Base-by-base conservation (phyloP, 2,113 vertebrate species). In the Neotragus moschatus region DNA sequence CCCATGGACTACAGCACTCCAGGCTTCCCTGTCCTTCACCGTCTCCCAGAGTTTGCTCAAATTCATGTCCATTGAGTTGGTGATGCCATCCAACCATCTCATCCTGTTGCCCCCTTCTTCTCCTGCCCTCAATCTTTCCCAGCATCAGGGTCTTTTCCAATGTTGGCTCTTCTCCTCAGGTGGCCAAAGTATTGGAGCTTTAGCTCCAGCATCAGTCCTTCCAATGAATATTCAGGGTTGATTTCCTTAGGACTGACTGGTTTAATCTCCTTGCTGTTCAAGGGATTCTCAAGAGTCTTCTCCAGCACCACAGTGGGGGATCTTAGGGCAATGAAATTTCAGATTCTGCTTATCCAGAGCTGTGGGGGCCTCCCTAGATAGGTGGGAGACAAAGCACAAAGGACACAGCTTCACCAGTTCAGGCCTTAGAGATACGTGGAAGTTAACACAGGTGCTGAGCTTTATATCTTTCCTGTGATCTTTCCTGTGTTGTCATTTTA, bases 341-440 rank as follows among this genome's bases (percentile, higher is more conserved):
- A 36, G 51, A 56, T 11, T 36, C n/a, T 30, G 11, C 30, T 82
- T 28, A 55, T 7, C 23, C 96, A 80, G 51, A 25, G 30, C 61
- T 51, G 19, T 12, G 43, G 53, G 45, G 56, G 43, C 70, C 39
- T 30, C 86, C 28, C 8, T 43, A n/a, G 49, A 36, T 36, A 6
- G 0, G 0, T 5, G 25, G 84, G 17, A 73, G 47, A 28, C 0
- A 1, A 60, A 60, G 49, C 58, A 60, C 13, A 9, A 2, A 53
- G 36, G 39, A 39, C 1, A 6, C 33, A 47, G 45, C 53, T 16
- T 33, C 14, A 19, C 47, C 4, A 66, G 81, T 2, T 3, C 49
- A 58, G 39, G 33, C 26, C 47, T 80, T 77, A 84, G 21, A 16
- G 88, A 36, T 11, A 4, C 5, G 3, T 0, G 9, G n/a, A 30